These are phyloP conservation scores for Cinara cedri DNA, from an alignment of 2,888 invertebrate species.

Conservation along the genomic window DNA sequence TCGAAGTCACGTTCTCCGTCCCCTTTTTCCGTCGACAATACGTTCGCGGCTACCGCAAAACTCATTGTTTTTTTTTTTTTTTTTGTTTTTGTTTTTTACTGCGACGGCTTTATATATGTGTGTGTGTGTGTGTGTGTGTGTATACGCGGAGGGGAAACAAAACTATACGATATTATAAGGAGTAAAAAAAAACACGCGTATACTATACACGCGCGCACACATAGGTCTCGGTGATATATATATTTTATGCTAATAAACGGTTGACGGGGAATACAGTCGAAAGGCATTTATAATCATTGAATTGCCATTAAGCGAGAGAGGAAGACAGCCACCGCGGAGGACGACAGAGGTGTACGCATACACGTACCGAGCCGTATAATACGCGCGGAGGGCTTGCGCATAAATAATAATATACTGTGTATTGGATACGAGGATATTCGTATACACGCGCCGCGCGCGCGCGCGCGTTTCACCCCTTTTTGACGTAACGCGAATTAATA, in stretches of 20 bases:
- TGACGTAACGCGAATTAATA: conserved; percentile 54
- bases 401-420: no score
- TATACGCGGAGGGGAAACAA: background rate
- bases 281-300: conserved; percentile 53
- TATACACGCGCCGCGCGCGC: conserved; percentile 21
- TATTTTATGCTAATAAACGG: conserved; percentile 56
- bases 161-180: conserved; percentile 5
- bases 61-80: conserved; percentile 52
- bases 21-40: conserved; percentile 5
- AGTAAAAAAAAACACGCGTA: background rate
- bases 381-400: no score
- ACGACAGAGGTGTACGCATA: no score
- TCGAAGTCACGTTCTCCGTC: conserved; percentile 51
- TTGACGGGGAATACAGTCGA: conserved; percentile 18
- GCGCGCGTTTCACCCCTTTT: conserved; percentile 50
- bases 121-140: no score
- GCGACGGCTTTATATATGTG: background rate
- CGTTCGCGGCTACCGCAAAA: conserved; percentile 54
- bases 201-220: background rate
- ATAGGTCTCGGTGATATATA: conserved; percentile 35
- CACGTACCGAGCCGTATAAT: no score
- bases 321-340: conserved; percentile 28
- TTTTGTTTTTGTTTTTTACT: background rate
- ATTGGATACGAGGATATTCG: background rate
- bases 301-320: conserved; percentile 43